Evolutionary conservation across 1,140 invertebrate species (phyloP), one percentile per base, ranked within the genome.

Genomic region (Polypedilum vanderplanki): DNA sequence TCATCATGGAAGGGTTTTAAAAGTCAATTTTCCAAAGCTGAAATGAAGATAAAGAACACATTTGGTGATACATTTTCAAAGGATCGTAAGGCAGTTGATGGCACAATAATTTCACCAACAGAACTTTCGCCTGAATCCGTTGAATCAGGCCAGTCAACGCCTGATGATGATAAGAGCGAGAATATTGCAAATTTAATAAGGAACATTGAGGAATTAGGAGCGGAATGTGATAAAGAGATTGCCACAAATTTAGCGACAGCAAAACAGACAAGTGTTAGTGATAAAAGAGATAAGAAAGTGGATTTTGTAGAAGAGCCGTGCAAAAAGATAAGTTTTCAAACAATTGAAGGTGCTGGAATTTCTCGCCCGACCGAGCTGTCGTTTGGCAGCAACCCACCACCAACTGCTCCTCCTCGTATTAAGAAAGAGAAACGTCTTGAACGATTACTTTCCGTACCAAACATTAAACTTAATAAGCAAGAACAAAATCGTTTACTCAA

Each of bases 21-120:
- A 82, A 88, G 91, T 80, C 91, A 92, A 82, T 85, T 93, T 77
- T 91, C 89, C 76, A 91, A 88, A 83, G 91, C 92, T 75, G 92
- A 93, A 83, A 85, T 92, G 78, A 93, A 91, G 82, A 85, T 93
- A 77, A 91, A 91, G 79, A 89, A 88, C 78, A 87, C 80, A 79
- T 81, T 80, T 78, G 80, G 78, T 79, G 81, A 79, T 75, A 76
- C 79, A 76, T 77, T 78, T 78, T 76, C 79, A 77, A 77, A 40
- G 22, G 74, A 75, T 41, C 76, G 76, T 75, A 82, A 81, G 76
- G 73, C 82, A 15, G 76, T 76, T n/a, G 84, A 84, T 65, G 80
- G 79, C 33, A 77, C 81, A 70, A 79, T 81, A 74, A 77, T 83
- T 46, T 84, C 83, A 70, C 83, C 83, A 24, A 79, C 83, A 24